phyloP scores from a whole-genome alignment of 2,113 vertebrate species.

The Nothobranchius furzeri region DNA sequence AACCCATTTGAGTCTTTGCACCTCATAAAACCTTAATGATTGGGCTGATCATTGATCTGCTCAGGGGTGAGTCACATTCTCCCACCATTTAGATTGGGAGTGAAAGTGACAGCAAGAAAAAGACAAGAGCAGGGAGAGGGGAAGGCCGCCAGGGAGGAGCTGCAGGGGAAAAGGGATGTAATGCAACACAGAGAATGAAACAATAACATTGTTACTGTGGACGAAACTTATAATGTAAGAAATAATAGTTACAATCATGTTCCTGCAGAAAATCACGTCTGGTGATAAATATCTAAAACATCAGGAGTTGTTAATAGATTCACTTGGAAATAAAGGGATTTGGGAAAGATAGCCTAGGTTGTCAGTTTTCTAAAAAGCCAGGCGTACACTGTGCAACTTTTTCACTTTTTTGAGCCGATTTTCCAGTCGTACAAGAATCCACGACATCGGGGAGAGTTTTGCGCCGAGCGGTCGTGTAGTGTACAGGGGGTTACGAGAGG shows the following conservation, averaged over 20 bases:
- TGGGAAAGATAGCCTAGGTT: too few species aligned
- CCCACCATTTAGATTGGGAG: conserved; percentile 22
- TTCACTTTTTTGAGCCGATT: too few species aligned
- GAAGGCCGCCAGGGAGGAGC: neutral
- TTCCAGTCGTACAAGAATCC: too few species aligned
- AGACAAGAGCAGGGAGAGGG: neutral
- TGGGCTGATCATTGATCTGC: conserved; percentile 18
- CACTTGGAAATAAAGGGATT: too few species aligned
- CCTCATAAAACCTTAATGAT: conserved; percentile 40
- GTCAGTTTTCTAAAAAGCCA: too few species aligned
- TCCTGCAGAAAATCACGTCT: neutral
- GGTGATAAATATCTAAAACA: too few species aligned
- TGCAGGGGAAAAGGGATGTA: neutral
- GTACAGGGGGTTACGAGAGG: too few species aligned
- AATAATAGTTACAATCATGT: neutral
- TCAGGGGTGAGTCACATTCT: conserved; percentile 23
- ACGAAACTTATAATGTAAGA: neutral
- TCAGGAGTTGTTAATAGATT: too few species aligned
- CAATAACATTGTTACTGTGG: too few species aligned
- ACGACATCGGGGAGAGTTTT: too few species aligned
- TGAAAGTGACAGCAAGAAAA: conserved; percentile 7
- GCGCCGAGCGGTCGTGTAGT: too few species aligned
- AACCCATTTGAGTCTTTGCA: conserved; percentile 12
- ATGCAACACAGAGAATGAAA: neutral
- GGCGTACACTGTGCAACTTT: too few species aligned